Base-by-base conservation (phyloP, 2,797 vertebrate species). In the Tapera naevia region DNA sequence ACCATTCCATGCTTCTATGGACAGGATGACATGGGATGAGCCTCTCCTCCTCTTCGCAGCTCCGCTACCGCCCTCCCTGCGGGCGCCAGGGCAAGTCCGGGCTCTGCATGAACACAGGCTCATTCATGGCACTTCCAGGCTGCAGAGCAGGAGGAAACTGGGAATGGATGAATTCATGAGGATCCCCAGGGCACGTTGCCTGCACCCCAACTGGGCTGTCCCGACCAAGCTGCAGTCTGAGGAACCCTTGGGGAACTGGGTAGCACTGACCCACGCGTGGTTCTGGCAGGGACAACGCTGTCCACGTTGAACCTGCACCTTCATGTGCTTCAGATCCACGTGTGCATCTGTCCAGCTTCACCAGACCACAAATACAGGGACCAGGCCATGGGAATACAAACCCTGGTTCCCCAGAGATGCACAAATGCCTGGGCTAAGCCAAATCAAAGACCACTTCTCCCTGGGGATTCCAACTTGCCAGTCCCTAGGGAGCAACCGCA, bases 141-240 rank as follows among this genome's bases (percentile, higher is more conserved):
- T 37, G 45, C 1, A 16, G 62, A 37, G 43, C 61, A 57, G 89
- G 76, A 88, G 89, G 80, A 89, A 91, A 88, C 17, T 57, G 73
- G 88, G 62, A 93, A 87, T 0, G 22, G 91, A 80, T 82, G 94
- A 88, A 95, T 70, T 82, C 93, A 91, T 18, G 53, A 93, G 73
- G 84, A 88, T 84, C 81, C 76, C 89, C 13, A 3, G 79, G 82
- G 81, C 84, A 81, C 0, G 1, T 0, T 5, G 64, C 88, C 73
- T 28, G 80, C 5, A 27, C 48, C 58, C 72, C 5, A 5, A 70
- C 69, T 10, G 13, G 35, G 43, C 30, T 88, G 30, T 57, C 27
- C 62, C 0, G 9, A 9, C 43, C 48, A 0, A 2, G 58, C 64
- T 22, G 64, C 1, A 2, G 45, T 39, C 0, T 1, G 35, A 14